Evolutionary conservation across 2,113 vertebrate genomes (phyloP), one percentile per base, ranked within the genome.

Genomic region (Dicentrarchus labrax): DNA sequence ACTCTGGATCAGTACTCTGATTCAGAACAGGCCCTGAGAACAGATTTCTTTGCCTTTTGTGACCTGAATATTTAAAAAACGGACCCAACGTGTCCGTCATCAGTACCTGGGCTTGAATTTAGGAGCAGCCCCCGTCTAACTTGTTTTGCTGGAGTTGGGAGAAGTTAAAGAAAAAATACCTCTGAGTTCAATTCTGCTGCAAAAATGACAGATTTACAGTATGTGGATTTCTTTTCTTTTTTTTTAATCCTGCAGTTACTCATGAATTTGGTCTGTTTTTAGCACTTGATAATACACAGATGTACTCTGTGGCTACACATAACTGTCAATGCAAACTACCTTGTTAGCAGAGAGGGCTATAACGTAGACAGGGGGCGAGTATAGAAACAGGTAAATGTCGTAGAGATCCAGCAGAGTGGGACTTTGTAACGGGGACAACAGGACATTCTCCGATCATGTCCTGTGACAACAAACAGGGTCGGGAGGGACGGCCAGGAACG

Each of bases 241-340:
- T 30, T 51, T 15, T 15, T 0, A 12, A 21, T 59, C 12, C 43
- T 19, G 1, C 39, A 64, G 47, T 80, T 47, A 2, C 30, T 65
- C 22, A 22, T 48, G 22, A 67, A 65, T 68, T 66, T 57, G 57
- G 41, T 84, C 19, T 22, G 8, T 41, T 80, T 41, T 80, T 38
- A 57, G 80, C 78, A 69, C 43, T 83, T 73, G 56, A 1, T 16
- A 6, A 41, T 15, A 30, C 41, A 13, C 80, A 51, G 54, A 53
- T 43, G 50, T 64, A 8, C 30, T 30, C 45, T 45, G 22, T 68
- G 79, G 41, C 59, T 82, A n/a, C 65, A 60, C 30, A 11, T 17
- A 70, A 57, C 62, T 53, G 38, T 80, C 69, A 48, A 56, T 75
- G 50, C 83, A 75, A 80, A 76, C 71, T 61, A 76, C 60, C 72